Conservation (phyloP, 92 coral and sea anemone genomes). For the Porites lobata region DNA sequence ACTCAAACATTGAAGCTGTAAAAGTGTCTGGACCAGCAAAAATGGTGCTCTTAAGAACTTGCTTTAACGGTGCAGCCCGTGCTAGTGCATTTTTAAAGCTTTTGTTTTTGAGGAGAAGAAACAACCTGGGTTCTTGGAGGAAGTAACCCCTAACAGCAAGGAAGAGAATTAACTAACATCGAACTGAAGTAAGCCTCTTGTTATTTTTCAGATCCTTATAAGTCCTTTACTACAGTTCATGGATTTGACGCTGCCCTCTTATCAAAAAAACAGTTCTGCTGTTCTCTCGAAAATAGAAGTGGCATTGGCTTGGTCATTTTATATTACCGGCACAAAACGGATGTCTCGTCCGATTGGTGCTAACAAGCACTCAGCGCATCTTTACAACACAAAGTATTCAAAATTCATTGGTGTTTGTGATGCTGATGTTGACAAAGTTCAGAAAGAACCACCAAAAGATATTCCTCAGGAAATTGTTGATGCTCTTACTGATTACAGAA, state of each 20-base stretch:
- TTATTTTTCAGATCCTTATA: slow-evolving; percentile 32
- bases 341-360: slow-evolving; percentile 4
- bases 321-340: slow-evolving; percentile 29
- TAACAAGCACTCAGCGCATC: slow-evolving; percentile 23
- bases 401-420: neutral
- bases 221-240: slow-evolving; percentile 41
- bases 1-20: too few species aligned
- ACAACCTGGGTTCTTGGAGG: too few species aligned
- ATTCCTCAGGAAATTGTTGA: slow-evolving; percentile 32
- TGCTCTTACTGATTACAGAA: slow-evolving; percentile 52
- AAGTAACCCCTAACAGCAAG: too few species aligned
- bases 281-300: slow-evolving; percentile 4
- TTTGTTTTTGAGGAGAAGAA: too few species aligned
- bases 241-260: slow-evolving; percentile 46
- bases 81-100: too few species aligned
- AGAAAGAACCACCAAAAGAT: neutral
- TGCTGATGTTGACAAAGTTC: neutral
- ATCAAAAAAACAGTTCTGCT: neutral
- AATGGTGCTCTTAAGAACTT: too few species aligned
- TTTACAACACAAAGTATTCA: slow-evolving; percentile 31
- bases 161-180: too few species aligned
- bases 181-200: too few species aligned
- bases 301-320: slow-evolving; percentile 37
- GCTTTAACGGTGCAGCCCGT: too few species aligned
- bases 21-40: too few species aligned